Conservation (phyloP, 2,113 vertebrate genomes). For the Rhegmatorhina hoffmannsi region DNA sequence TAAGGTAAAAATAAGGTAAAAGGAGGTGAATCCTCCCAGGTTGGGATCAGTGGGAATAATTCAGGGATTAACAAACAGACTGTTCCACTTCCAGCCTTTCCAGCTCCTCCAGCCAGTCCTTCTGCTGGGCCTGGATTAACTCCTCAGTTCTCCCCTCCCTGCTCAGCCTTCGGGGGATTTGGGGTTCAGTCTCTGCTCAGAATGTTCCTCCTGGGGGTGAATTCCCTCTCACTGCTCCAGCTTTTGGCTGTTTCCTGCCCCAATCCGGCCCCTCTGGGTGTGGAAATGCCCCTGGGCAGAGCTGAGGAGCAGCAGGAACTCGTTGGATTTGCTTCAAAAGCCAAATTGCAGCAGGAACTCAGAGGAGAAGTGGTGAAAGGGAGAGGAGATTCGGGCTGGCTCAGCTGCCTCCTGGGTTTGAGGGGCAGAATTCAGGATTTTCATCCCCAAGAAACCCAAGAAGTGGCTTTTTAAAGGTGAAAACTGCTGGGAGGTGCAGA, state of each 20-base stretch:
- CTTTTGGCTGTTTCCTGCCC: not conserved
- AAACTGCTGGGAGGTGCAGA: not conserved
- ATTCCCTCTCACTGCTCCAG: not conserved
- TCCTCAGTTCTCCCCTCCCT: not conserved
- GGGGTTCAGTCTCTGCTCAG: not conserved
- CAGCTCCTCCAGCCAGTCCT: not conserved
- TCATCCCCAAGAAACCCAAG: not conserved
- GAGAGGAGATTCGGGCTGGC: not conserved
- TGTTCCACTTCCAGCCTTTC: not conserved
- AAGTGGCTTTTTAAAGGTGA: not conserved
- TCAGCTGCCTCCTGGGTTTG: not conserved
- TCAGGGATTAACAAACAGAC: not conserved
- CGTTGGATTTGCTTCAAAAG: not conserved
- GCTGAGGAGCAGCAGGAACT: not conserved
- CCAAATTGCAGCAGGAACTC: not conserved
- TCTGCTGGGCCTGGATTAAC: not conserved
- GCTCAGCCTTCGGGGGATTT: not conserved
- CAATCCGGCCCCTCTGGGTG: not conserved
- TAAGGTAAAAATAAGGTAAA: not conserved
- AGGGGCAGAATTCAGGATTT: not conserved
- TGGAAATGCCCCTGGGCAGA: not conserved
- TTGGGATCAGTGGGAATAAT: not conserved
- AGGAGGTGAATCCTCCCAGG: not conserved
- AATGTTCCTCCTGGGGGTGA: rapidly evolving
- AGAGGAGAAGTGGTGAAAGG: not conserved